Evolutionary conservation across 2,797 vertebrate species (phyloP), one percentile per base, ranked within the genome.

Genomic region (Esox masquinongy): DNA sequence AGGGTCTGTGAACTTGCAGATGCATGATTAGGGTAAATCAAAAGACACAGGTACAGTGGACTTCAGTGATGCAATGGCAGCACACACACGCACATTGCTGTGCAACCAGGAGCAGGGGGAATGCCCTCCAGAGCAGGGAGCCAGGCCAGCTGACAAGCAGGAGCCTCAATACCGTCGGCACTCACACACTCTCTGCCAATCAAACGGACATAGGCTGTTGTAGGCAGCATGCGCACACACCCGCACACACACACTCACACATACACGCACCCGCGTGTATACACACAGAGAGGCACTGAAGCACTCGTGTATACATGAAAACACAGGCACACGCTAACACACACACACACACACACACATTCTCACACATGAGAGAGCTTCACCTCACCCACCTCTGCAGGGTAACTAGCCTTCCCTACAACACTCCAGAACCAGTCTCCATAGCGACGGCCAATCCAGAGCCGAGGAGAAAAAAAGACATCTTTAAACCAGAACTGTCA

Each of bases 311-410:
- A 53, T 19, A 59, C 19, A n/a, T 22, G n/a, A 17, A 59, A 2
- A 63, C 59, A 63, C 59, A 63, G 4, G 36, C 36, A 39, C 36
- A 34, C 34, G 34, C 34, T 34, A 5, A 34, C 12, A 63, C 59
- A 68, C 67, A 71, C 69, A 71, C 49, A 69, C 68, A 69, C 22
- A 53, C 47, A 71, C 59, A 74, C 39, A 74, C 61, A 31, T 17
- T 34, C 26, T 34, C 50, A 56, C 70, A 59, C 70, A 72, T 59
- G 26, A 22, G 31, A 59, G 19, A 72, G 29, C 29, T 12, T 72
- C 70, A 56, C 70, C 29, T 72, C 51, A 72, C 47, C 51, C 34
- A 72, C 70, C 53, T 36, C 70, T 72, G 70, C 70, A 39, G 70
- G 50, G 70, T 31, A 56, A 72, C 70, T 72, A 59, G 70, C 70